Conservation (phyloP, 2,113 vertebrate species). For the Camelus dromedarius region DNA sequence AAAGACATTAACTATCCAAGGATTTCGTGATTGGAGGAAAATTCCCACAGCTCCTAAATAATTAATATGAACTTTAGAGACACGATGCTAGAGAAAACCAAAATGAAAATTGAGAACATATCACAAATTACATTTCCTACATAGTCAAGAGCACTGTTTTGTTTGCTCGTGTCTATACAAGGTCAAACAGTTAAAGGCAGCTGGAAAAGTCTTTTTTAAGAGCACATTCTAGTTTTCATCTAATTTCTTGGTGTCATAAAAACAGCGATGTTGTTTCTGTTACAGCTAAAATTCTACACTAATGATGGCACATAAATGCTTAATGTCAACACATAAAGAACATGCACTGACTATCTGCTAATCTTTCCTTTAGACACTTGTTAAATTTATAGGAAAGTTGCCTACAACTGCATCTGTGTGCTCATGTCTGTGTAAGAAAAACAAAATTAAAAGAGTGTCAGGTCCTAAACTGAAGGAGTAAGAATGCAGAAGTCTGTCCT, state of each 20-base stretch:
- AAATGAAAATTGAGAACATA: background rate
- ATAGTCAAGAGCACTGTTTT: background rate
- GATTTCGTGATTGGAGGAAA: background rate
- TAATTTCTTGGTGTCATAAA: background rate
- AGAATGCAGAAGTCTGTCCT: background rate
- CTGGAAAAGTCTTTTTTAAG: background rate
- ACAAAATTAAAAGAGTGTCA: background rate
- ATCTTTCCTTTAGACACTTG: background rate
- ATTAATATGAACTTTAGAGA: background rate
- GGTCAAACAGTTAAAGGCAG: background rate
- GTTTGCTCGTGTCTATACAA: background rate
- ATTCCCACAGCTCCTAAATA: background rate
- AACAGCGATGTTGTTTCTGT: background rate
- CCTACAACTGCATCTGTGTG: background rate
- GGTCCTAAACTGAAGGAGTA: background rate
- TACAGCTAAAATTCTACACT: background rate
- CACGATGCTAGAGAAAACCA: background rate
- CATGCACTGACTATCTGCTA: background rate
- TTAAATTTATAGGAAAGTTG: background rate
- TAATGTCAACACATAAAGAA: background rate
- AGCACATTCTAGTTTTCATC: background rate
- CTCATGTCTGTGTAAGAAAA: background rate
- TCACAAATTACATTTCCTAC: background rate
- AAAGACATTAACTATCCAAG: background rate
- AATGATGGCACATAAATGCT: background rate